Percentiles rank a stretch among this genome's conserved stretches.
Evolutionary conservation across 2,797 vertebrate genomes (phyloP).

Genomic region (Sebastolobus altivelis): DNA sequence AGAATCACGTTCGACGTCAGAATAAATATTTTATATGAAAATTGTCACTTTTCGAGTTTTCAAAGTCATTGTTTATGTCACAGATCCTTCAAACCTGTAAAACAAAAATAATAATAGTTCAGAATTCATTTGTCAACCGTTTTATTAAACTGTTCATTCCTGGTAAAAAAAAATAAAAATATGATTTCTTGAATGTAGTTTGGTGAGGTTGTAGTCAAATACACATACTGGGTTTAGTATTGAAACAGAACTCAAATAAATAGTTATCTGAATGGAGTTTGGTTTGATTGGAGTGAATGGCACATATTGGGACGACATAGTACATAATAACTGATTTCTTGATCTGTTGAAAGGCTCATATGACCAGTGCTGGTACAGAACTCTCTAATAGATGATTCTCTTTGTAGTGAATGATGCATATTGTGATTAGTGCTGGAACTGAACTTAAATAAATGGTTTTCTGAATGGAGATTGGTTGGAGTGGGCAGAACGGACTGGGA

Average conservation of each 20-base stretch:
- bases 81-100: too few relatives aligned
- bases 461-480: background rate
- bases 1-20: too few relatives aligned
- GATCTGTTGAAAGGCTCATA: background rate
- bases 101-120: too few relatives aligned
- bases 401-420: rapidly evolving
- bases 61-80: too few relatives aligned
- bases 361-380: background rate
- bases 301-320: rapidly evolving
- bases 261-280: background rate
- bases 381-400: rapidly evolving
- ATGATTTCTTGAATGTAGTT: background rate
- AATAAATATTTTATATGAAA: too few relatives aligned
- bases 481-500: too few relatives aligned
- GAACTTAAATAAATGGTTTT: background rate
- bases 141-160: too few relatives aligned
- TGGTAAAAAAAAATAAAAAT: too few relatives aligned
- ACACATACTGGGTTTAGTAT: too few relatives aligned
- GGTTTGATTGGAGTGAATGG: background rate
- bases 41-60: too few relatives aligned
- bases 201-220: background rate
- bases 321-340: rapidly evolving
- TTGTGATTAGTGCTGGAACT: background rate
- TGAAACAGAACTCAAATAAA: rapidly evolving
- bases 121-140: too few relatives aligned